Evolutionary conservation across 53 echinoderm and acorn worm species (phyloP), one percentile per base, ranked within the genome.

Genomic region (Apostichopus leukothele): DNA sequence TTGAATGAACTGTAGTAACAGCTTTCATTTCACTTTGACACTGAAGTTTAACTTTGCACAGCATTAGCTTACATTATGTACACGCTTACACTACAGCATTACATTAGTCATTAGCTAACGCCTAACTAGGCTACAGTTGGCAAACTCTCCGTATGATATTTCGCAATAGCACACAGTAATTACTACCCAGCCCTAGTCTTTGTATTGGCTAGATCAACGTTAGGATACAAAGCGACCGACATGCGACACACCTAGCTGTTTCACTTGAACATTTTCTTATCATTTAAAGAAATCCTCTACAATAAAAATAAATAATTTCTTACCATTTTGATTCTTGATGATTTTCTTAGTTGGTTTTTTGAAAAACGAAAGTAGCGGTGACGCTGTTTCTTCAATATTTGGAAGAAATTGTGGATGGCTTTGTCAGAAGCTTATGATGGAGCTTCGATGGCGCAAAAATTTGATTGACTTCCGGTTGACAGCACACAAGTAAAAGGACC

Each of bases 391-490:
- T 54, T n/a, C 52, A 25, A 59, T 81, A 81, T 54, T 81, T 81
- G 20, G 59, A 55, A 18, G 21, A 81, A 81, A 18, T 81, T 54
- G 7, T 81, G 23, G 57, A 81, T 54, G 81, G 25, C 81, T 81
- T 81, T 25, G 81, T 22, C 5, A 2, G 9, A 52, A 81, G 81
- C 81, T 81, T 81, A 51, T 81, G 81, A 81, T 81, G 81, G 19
- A 54, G 81, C 81, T 81, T 57, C 55, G 59, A 59, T 81, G 55
- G 81, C 59, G 60, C 52, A 11, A 59, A 81, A 55, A 21, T 52
- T 71, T 71, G 71, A 71, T 71, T 71, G 6, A 71, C 14, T 71
- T 63, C 63, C 63, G 63, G 63, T 63, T 63, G 63, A 16, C 63
- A 13, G 71, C 71, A 71, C 71, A 71, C 18, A 19, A n/a, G 16